Percentiles rank a stretch among this genome's conserved stretches.
Conservation (phyloP, 2,113 vertebrate species). For the Conger conger region DNA sequence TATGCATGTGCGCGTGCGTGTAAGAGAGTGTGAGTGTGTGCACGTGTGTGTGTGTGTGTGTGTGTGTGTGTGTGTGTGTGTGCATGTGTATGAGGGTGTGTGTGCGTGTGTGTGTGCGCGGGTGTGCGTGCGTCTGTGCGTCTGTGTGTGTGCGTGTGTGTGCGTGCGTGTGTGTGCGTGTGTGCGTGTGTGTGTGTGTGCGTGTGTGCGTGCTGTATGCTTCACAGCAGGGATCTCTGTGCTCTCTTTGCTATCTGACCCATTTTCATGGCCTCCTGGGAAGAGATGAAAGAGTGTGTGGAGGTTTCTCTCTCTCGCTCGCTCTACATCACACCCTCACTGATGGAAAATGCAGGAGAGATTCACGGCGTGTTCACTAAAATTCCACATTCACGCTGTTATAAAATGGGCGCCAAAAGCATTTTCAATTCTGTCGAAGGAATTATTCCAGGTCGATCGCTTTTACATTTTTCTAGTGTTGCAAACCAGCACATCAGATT, state of each 20-base stretch:
- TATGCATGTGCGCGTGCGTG: neutral
- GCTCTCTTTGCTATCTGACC: constrained; percentile 3
- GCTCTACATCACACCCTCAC: neutral
- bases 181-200: neutral
- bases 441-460: neutral
- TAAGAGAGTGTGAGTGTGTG: neutral
- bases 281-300: constrained; percentile 2
- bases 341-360: neutral
- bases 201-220: neutral
- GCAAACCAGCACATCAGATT: neutral
- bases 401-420: neutral
- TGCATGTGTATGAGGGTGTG: neutral
- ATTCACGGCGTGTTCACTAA: neutral
- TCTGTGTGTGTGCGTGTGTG: neutral
- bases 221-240: constrained; percentile 2
- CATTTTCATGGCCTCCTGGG: constrained; percentile 4
- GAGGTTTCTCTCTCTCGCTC: neutral
- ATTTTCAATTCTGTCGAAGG: neutral
- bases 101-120: neutral
- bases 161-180: neutral
- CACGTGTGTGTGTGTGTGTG: neutral
- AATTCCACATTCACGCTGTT: neutral
- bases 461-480: neutral
- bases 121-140: neutral
- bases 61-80: neutral